phyloP scores from a whole-genome alignment of 2,888 invertebrate species.

The Stenurella melanura region DNA sequence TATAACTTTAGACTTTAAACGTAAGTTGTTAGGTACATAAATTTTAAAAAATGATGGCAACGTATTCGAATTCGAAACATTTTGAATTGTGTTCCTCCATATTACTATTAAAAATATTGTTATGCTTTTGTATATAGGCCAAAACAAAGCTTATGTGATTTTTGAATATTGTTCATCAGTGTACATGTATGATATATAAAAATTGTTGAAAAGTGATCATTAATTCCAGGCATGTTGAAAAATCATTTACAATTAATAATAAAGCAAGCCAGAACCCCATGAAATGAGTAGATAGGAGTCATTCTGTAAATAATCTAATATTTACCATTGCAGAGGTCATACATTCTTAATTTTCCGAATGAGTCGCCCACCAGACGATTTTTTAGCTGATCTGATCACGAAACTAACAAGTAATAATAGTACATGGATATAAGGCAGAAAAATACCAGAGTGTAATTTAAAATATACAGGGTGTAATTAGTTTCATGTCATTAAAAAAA shows the following conservation, averaged over 20 bases:
- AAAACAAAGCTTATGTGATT: conserved; percentile 64
- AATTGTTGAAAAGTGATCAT: conserved; percentile 46
- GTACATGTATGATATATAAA: conserved; percentile 54
- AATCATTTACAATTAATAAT: conserved; percentile 7
- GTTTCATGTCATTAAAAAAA: too few relatives aligned
- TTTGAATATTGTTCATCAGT: conserved; percentile 62
- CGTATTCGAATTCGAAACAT: conserved; percentile 25
- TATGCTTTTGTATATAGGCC: conserved; percentile 41
- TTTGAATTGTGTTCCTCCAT: conserved; percentile 51
- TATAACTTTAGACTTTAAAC: conserved; percentile 13
- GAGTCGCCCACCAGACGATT: neutral
- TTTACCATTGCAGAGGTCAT: neutral
- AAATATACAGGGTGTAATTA: too few relatives aligned
- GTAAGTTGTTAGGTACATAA: conserved; percentile 13
- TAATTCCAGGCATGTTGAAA: conserved; percentile 9
- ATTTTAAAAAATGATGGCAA: conserved; percentile 13
- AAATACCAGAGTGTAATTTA: too few relatives aligned
- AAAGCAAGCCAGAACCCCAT: conserved; percentile 20
- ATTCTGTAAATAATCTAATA: conserved; percentile 19
- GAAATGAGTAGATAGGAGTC: conserved; percentile 15
- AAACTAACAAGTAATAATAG: neutral
- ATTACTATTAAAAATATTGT: conserved; percentile 40
- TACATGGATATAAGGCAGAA: too few relatives aligned
- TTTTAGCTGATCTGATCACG: neutral
- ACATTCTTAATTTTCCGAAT: neutral